phyloP scores from a whole-genome alignment of 2,113 vertebrate species.

The Callipepla californica region DNA sequence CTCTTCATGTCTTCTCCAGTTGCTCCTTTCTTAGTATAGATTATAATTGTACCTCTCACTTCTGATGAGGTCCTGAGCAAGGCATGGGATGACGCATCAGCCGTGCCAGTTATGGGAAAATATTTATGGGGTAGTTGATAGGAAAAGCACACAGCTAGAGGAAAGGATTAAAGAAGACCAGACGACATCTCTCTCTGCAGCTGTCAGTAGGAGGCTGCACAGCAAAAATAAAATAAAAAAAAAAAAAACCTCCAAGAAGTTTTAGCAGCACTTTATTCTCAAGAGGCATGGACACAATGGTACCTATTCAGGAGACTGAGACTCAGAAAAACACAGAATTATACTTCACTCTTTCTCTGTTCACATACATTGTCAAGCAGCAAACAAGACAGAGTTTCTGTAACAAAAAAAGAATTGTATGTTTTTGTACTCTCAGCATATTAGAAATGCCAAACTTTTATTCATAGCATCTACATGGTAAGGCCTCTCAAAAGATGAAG shows the following conservation, averaged over 20 bases:
- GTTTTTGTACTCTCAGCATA: background rate
- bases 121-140: slow-evolving; percentile 42
- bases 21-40: accelerated
- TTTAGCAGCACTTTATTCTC: background rate
- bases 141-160: slow-evolving; percentile 32
- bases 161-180: slow-evolving; percentile 30
- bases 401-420: background rate
- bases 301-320: slow-evolving; percentile 53
- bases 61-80: background rate
- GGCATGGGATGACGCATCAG: background rate
- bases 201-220: slow-evolving; percentile 50
- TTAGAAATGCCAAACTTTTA: background rate
- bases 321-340: slow-evolving; percentile 45
- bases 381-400: background rate
- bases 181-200: slow-evolving; percentile 43
- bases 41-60: background rate
- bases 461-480: background rate
- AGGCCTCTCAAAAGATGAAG: slow-evolving; percentile 25
- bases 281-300: slow-evolving; percentile 36
- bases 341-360: slow-evolving; percentile 12
- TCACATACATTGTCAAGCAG: slow-evolving; percentile 1
- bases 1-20: background rate
- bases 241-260: background rate
- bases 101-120: background rate
- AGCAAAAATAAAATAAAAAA: background rate